Base-by-base conservation (phyloP, 1,140 invertebrate genomes). In the Zaprionus davidi region DNA sequence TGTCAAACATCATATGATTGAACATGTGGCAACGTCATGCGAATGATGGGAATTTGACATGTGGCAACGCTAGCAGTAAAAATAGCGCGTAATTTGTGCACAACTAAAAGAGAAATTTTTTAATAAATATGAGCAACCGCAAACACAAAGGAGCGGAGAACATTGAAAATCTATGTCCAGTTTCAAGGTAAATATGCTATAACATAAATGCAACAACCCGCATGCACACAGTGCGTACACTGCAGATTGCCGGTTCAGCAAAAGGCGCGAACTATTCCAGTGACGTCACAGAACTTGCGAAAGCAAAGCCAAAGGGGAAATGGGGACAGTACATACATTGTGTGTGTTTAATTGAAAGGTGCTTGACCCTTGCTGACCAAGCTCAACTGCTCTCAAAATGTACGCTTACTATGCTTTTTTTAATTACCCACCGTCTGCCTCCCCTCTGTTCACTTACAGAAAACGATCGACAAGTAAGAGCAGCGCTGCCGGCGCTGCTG, bases 81-180 rank as follows among this genome's bases (percentile, higher is more conserved):
- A 87, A 80, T 87, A 83, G 84, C 84, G 84, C 84, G 84, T 88
- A 87, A 49, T 72, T 87, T 84, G 87, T 78, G 78, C 66, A 62
- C 60, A 41, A 69, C 28, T 64, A 74, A 81, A 88, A 57, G 59
- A 28, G 76, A 64, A 36, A 65, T 76, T 67, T 58, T 71, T 24
- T 5, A 55, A 34, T 67, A 91, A 83, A 86, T 85, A 92, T 91
- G 82, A 92, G 91, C 64, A 79, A 58, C 64, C 85, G 81, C 26
- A 92, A 92, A 41, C 83, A 87, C 71, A 81, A 74, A 41, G 83
- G 78, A 72, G 58, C 69, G 9, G 87, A 92, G 66, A 92, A 92
- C 60, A 90, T 91, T 78, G 91, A 92, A 84, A 92, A 92, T 84
- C 74, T 92, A 70, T 92, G 91, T 70, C 91, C 91, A 26, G 76